These are phyloP conservation scores for Diabrotica balteata DNA, from an alignment of 2,888 invertebrate species.

Conservation along the genomic window DNA sequence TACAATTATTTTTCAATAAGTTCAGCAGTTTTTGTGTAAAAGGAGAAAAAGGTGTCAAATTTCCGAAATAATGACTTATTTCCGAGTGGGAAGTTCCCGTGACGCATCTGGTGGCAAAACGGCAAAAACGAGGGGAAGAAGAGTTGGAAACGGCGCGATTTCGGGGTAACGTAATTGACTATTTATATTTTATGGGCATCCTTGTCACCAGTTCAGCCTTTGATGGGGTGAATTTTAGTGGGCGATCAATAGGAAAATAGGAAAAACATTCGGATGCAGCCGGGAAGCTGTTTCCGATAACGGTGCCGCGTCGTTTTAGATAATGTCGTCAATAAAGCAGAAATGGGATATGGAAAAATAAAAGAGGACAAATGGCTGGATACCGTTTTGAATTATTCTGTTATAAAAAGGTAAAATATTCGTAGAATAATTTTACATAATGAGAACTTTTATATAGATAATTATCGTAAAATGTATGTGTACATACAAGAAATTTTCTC, in stretches of 20 bases:
- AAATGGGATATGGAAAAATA: slow-evolving; percentile 17
- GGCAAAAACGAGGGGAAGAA: slow-evolving; percentile 1
- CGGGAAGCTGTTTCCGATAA: slow-evolving; percentile 27
- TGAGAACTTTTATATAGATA: too few relatives aligned
- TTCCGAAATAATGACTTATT: slow-evolving; percentile 5
- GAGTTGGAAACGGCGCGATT: slow-evolving; percentile 12
- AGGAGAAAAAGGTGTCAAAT: not conserved
- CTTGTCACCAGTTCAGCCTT: slow-evolving; percentile 30
- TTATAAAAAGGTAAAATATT: too few relatives aligned
- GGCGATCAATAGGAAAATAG: slow-evolving; percentile 25
- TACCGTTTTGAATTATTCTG: too few relatives aligned
- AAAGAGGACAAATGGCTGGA: slow-evolving; percentile 1
- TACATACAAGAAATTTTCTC: too few relatives aligned
- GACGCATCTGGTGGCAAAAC: slow-evolving; percentile 9
- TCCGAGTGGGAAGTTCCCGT: not conserved
- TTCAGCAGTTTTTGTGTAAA: too few relatives aligned
- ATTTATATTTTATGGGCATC: slow-evolving; percentile 26
- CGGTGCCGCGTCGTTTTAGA: slow-evolving; percentile 12
- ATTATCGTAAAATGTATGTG: too few relatives aligned
- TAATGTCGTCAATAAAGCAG: slow-evolving; percentile 12
- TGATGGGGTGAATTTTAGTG: slow-evolving; percentile 25
- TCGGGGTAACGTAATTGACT: slow-evolving; percentile 25
- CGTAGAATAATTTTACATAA: too few relatives aligned
- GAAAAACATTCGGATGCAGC: slow-evolving; percentile 27
- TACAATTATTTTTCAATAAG: too few relatives aligned